Base-by-base conservation (phyloP, 1,140 invertebrate genomes). In the Zaprionus nigranus region DNA sequence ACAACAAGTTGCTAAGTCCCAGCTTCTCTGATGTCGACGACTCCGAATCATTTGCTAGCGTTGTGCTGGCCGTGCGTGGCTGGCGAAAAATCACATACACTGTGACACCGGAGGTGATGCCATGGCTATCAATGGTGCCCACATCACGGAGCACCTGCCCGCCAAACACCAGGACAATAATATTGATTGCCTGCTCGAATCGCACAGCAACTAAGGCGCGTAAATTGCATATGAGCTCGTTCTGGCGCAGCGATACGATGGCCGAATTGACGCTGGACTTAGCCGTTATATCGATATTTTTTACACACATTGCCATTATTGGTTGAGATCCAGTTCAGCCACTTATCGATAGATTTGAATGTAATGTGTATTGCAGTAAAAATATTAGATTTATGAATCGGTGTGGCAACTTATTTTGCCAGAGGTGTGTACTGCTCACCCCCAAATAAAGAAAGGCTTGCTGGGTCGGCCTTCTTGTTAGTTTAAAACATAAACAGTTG, bases 101-200 rank as follows among this genome's bases (percentile, higher is more conserved):
- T 5, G 69, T 90, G 1, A 90, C 85, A 0, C 85, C 85, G 17
- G 81, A 70, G 6, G 61, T 81, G n/a, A 88, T 88, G n/a, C 85
- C 85, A 22, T 64, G 46, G 3, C 57, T 26, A 53, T 69, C 81
- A n/a, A 88, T 81, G 20, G 85, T 90, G 15, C 81, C 85, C 36
- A 38, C 75, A 38, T 88, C 85, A 1, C 20, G 12, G 0, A 88
- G 61, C 57, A 88, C 68, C 51, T 79, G 68, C 1, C 85, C 85
- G 3, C 56, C 85, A 11, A 79, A 88, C 1, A 88, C 67, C 26
- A 88, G 58, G n/a, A 88, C 49, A 5, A 84, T 76, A 0, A 53
- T 28, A 3, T 59, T 13, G 40, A 88, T 82, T 6, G 66, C 68
- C 34, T 49, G 51, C 54, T 88, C 75, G n/a, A 88, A 90, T 5